Evolutionary conservation across 2,888 invertebrate species (phyloP).

Genomic region (Melanchra persicariae): DNA sequence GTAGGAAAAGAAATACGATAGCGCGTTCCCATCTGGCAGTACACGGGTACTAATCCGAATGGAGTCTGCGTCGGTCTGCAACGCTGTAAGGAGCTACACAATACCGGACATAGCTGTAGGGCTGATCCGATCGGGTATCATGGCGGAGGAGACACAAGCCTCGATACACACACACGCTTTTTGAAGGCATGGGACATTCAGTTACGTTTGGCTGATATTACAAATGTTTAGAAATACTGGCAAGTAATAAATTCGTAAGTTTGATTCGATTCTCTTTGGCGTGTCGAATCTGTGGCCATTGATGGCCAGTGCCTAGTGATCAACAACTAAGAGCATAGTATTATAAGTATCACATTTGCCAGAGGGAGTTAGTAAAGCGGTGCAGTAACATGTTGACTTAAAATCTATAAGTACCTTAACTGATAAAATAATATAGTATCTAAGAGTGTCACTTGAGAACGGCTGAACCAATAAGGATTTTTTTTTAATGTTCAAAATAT

Average conservation of each 20-base stretch:
- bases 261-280: background rate
- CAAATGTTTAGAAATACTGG: background rate
- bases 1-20: slow-evolving; percentile 15
- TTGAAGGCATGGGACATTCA: background rate
- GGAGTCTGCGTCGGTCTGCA: slow-evolving; percentile 25
- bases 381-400: too few species aligned
- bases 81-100: slow-evolving; percentile 49
- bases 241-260: background rate
- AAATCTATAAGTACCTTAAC: too few species aligned
- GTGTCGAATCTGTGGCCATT: background rate
- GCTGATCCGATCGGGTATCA: slow-evolving; percentile 34
- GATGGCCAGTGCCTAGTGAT: background rate
- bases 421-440: too few species aligned
- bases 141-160: slow-evolving; percentile 12
- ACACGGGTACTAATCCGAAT: slow-evolving; percentile 45
- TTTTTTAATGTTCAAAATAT: too few species aligned
- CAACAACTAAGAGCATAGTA: background rate
- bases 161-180: slow-evolving; percentile 29
- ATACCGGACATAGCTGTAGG: slow-evolving; percentile 24
- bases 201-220: background rate
- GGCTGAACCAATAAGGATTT: too few species aligned
- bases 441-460: too few species aligned
- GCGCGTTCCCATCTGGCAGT: slow-evolving; percentile 16
- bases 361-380: background rate
- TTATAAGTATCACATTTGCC: background rate